Conservation (phyloP, 2,797 vertebrate species). For the Melanotaenia pygmaea region DNA sequence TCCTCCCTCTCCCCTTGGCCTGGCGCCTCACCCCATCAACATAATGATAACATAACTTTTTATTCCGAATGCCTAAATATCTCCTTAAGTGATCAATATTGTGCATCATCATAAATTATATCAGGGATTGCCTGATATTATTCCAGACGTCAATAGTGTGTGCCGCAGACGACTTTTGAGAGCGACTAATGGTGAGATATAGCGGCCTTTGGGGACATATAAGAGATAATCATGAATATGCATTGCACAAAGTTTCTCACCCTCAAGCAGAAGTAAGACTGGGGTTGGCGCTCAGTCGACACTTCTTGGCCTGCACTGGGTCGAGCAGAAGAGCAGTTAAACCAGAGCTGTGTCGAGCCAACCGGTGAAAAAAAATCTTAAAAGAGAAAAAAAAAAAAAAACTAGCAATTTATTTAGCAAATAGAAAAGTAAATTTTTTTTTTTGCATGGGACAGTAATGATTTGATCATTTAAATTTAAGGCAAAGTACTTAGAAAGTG, state of each 20-base stretch:
- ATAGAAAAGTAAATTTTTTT: conserved; percentile 83
- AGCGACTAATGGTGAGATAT: conserved; percentile 94
- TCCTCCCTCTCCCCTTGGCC: conserved; percentile 81
- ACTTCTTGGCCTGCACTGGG: conserved; percentile 89
- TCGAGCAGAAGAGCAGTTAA: conserved; percentile 92
- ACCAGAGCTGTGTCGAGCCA: conserved; percentile 83
- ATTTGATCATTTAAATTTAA: conserved; percentile 87
- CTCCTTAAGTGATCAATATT: conserved; percentile 97
- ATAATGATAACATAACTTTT: conserved; percentile 91
- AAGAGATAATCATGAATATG: conserved; percentile 82
- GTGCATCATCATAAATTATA: conserved; percentile 97
- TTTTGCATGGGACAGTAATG: conserved; percentile 86
- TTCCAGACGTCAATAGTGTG: conserved; percentile 95
- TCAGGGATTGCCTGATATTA: conserved; percentile 92
- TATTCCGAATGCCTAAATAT: conserved; percentile 93
- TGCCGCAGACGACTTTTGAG: conserved; percentile 85
- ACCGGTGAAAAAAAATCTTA: conserved; percentile 94
- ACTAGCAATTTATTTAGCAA: conserved; percentile 89
- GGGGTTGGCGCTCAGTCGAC: conserved; percentile 70
- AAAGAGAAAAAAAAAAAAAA: conserved; percentile 92
- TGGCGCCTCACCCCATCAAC: conserved; percentile 86
- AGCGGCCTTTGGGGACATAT: conserved; percentile 93
- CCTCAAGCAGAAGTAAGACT: conserved; percentile 80
- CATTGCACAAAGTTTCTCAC: conserved; percentile 80
- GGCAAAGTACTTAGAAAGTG: conserved; percentile 66